Base-by-base conservation (phyloP, 1,140 invertebrate genomes). In the Glossosoma conforme region DNA sequence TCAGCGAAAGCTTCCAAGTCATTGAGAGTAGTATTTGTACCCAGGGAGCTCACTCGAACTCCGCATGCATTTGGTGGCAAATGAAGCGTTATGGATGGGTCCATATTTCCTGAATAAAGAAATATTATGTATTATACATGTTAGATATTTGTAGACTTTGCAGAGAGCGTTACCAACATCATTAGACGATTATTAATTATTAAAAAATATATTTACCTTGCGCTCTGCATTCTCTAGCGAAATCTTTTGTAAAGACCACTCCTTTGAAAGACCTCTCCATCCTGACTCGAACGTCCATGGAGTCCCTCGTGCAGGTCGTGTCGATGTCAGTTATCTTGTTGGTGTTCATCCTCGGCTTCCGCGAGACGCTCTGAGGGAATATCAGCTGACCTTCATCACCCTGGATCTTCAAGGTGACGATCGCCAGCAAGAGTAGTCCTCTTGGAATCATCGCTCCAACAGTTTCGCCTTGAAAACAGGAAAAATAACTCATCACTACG, bases 221-320 rank as follows among this genome's bases (percentile, higher is more conserved):
- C 1, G 72, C 64, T 8, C 76, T 70, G 59, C 85, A 87, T 60
- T 83, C 82, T 41, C 79, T 73, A 0, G 82, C 77, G 65, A 84
- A 86, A 44, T 84, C 83, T 63, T 81, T 83, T 22, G 83, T 80
- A 56, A 85, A 86, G 3, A 85, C 66, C 1, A 83, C 59, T 2
- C 85, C 85, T 51, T 80, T 81, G 65, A 86, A 87, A 0, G 79
- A 75, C 8, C 79, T 72, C 44, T 76, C 74, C 69, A 84, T 74
- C 11, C 67, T 64, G 3, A 82, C 58, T 13, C 70, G 65, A 13
- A 82, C 74, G 21, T 74, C 70, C 47, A 84, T 64, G 10, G 77
- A 62, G n/a, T 74, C 70, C 25, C 72, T 66, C 14, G 76, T 77
- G 60, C 80, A 83, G 32, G 74, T 69, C 13, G 71, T 71, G n/a